These are phyloP conservation scores for Lepidocolaptes lacrymiger DNA, from an alignment of 2,797 vertebrate genomes.

Conservation along the genomic window DNA sequence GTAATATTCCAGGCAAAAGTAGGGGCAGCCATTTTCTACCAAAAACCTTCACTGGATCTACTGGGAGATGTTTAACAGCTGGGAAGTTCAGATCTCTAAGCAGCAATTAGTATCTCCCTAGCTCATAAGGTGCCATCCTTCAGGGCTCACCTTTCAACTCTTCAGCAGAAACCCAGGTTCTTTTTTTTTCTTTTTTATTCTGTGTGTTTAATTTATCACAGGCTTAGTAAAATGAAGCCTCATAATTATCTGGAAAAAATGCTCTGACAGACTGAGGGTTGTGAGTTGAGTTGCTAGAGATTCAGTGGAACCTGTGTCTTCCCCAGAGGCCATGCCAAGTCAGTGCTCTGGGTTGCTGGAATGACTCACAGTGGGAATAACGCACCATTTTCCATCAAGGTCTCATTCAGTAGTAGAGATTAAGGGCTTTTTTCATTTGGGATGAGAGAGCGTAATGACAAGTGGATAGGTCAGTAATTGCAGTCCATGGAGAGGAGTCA, in stretches of 20 bases:
- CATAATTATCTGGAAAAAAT: not conserved
- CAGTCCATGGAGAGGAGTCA: not conserved
- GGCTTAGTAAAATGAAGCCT: not conserved
- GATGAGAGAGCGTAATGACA: not conserved
- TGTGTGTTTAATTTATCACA: not conserved
- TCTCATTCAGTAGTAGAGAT: not conserved
- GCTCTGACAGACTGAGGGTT: not conserved
- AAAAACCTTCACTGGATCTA: not conserved
- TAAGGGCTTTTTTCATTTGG: not conserved
- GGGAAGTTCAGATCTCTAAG: not conserved
- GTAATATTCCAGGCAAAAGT: not conserved
- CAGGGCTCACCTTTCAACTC: not conserved
- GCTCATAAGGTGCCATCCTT: not conserved
- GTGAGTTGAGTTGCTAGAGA: not conserved
- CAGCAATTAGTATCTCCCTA: not conserved
- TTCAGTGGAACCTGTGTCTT: not conserved
- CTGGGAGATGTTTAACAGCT: not conserved
- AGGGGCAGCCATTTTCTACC: not conserved
- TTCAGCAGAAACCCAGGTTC: not conserved
- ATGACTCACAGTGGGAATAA: not conserved
- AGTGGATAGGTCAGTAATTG: not conserved
- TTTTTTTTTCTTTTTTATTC: too few relatives aligned
- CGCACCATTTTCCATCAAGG: not conserved
- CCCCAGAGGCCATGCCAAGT: accelerated
- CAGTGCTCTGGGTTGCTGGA: not conserved